Percentiles rank a stretch among this genome's conserved stretches.
Evolutionary conservation across 2,888 invertebrate genomes (phyloP).

Genomic region (Tenodera sinensis): DNA sequence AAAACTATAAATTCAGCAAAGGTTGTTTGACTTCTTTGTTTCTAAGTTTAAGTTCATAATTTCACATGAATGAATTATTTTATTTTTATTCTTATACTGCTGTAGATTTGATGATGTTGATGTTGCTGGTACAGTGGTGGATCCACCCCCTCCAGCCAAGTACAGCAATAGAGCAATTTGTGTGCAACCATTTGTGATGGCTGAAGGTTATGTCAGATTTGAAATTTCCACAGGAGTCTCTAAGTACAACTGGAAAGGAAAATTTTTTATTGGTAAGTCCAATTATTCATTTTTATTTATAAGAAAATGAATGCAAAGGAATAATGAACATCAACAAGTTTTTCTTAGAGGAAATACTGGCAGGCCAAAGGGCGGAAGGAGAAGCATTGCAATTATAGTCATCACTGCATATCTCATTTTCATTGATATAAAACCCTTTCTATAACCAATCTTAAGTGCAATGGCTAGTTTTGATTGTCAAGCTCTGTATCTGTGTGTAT

Average conservation of each 20-base stretch:
- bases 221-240: conserved; percentile 75
- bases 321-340: background rate
- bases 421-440: no score
- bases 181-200: conserved; percentile 80
- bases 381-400: no score
- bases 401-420: no score
- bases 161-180: conserved; percentile 78
- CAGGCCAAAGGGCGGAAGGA: no score
- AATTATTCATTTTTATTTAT: background rate
- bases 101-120: conserved; percentile 76
- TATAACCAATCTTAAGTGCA: no score
- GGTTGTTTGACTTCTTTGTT: no score
- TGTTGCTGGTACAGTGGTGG: conserved; percentile 72
- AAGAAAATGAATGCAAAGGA: background rate
- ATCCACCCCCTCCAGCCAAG: conserved; percentile 38
- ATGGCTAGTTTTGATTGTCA: no score
- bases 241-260: conserved; percentile 84
- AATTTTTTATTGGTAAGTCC: conserved; percentile 81
- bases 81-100: background rate
- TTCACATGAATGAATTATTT: no score
- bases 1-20: no score
- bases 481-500: no score
- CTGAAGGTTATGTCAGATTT: conserved; percentile 84
- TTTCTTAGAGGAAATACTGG: no score
- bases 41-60: no score